Evolutionary conservation across 2,888 invertebrate species (phyloP), one percentile per base, ranked within the genome.

Genomic region (Uropetala carovei): DNA sequence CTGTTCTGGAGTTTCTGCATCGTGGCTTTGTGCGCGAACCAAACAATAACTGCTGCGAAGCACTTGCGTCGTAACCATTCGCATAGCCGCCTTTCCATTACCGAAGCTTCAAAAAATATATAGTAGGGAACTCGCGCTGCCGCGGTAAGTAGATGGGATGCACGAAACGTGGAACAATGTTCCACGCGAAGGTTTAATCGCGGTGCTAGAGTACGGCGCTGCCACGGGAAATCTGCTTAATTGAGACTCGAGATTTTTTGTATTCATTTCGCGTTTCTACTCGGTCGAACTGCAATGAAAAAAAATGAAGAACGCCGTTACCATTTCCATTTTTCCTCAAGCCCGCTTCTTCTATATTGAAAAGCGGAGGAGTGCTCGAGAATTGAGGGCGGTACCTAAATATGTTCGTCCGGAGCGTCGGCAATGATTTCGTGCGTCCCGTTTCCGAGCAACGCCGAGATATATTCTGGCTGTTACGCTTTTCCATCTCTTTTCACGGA

Each of bases 271-370:
- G 11, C 68, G n/a, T n/a, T 43, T 43, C 43, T 43, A 43, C 43
- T 43, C 43, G 18, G 2, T 68, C n/a, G 9, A n/a, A 68, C 10
- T 68, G n/a, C 68, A 0, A 0, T 14, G 18, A 16, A 64, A 64
- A 64, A 68, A 68, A n/a, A 68, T 68, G 68, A 68, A 68, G 68
- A 68, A 22, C 68, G 11, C n/a, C 43, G 43, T 43, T 3, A 43
- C 16, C 11, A 64, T 64, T 64, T 14, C n/a, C 64, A 64, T 64
- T 64, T 64, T 14, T 91, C 92, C 13, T 64, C 58, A 22, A 91
- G 59, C 58, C 16, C 30, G 43, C 64, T 56, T 11, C 16, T 89
- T 30, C 30, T 27, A n/a, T 11, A 57, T 81, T 82, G 68, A 59
- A 60, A 56, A 92, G 43, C 43, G 43, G 43, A 43, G 43, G 43